phyloP scores from a whole-genome alignment of 2,113 vertebrate species.

The Trochalopteron elliotii region DNA sequence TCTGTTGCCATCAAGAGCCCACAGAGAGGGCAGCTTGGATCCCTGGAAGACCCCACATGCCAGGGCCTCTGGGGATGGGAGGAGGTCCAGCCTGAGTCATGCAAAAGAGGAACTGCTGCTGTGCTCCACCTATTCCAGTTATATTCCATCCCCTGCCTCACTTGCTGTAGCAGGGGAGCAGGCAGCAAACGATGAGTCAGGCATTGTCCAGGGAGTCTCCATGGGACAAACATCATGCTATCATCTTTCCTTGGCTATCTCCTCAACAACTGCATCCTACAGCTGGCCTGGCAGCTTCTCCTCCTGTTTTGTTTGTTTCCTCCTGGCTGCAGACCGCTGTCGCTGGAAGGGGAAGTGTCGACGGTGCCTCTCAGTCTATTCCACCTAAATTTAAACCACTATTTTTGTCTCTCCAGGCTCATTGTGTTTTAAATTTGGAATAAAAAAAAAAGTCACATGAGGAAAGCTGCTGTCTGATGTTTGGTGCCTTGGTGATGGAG shows the following conservation, averaged over 20 bases:
- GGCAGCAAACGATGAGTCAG: background rate
- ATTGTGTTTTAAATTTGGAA: background rate
- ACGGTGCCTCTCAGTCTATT: conserved; percentile 23
- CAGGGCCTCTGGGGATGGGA: conserved; percentile 5
- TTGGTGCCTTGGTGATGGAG: background rate
- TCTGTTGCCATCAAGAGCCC: background rate
- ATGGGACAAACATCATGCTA: background rate
- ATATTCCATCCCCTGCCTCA: background rate
- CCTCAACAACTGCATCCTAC: background rate
- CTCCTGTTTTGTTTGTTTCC: background rate
- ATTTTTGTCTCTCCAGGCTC: background rate
- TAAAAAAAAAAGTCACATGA: rapidly evolving
- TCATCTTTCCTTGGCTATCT: conserved; percentile 26
- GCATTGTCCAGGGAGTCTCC: conserved; percentile 4
- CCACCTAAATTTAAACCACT: conserved; percentile 35
- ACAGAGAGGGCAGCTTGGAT: background rate
- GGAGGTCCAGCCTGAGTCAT: conserved; percentile 34
- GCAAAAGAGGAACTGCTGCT: background rate
- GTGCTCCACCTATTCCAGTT: conserved; percentile 40
- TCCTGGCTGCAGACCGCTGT: background rate
- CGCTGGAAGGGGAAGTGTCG: background rate
- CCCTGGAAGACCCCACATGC: background rate
- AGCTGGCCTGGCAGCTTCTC: background rate
- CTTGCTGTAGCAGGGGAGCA: background rate
- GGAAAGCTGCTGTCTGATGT: background rate